These are phyloP conservation scores for Lutraria rhynchaena DNA, from an alignment of 1,140 invertebrate genomes.

Conservation along the genomic window DNA sequence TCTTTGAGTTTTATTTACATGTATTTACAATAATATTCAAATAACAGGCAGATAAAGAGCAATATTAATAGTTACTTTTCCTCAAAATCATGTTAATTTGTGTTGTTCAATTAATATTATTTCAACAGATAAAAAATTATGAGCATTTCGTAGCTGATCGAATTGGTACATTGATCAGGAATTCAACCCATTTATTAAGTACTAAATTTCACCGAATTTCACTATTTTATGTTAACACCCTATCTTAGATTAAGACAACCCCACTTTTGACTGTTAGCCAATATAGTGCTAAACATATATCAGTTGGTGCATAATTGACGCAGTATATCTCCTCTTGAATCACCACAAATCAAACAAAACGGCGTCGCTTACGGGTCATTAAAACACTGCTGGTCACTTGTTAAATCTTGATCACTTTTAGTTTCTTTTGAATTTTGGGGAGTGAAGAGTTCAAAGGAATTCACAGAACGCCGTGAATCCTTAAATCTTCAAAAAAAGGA, in stretches of 20 bases:
- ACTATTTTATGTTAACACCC: slow-evolving; percentile 44
- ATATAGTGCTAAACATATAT: slow-evolving; percentile 15
- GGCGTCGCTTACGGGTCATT: slow-evolving; percentile 36
- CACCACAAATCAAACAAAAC: slow-evolving; percentile 39
- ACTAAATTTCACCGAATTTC: too few relatives aligned
- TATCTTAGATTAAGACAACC: background rate
- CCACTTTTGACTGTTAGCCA: background rate
- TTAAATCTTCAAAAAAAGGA: background rate
- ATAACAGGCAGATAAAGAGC: too few relatives aligned
- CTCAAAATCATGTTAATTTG: too few relatives aligned
- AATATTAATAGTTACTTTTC: too few relatives aligned
- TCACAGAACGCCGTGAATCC: slow-evolving; percentile 17
- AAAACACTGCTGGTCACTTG: slow-evolving; percentile 38
- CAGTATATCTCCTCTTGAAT: background rate
- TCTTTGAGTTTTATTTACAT: too few relatives aligned
- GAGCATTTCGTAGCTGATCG: too few relatives aligned
- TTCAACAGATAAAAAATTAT: too few relatives aligned
- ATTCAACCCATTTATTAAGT: too few relatives aligned
- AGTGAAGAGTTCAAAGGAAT: background rate
- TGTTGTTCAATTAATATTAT: too few relatives aligned
- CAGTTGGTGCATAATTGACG: background rate
- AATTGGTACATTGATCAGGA: too few relatives aligned
- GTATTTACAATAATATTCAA: too few relatives aligned
- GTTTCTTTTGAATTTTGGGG: slow-evolving; percentile 39
- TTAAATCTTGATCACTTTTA: slow-evolving; percentile 18